Evolutionary conservation across 2,888 invertebrate genomes (phyloP).

Genomic region (Cataglyphis albicans): DNA sequence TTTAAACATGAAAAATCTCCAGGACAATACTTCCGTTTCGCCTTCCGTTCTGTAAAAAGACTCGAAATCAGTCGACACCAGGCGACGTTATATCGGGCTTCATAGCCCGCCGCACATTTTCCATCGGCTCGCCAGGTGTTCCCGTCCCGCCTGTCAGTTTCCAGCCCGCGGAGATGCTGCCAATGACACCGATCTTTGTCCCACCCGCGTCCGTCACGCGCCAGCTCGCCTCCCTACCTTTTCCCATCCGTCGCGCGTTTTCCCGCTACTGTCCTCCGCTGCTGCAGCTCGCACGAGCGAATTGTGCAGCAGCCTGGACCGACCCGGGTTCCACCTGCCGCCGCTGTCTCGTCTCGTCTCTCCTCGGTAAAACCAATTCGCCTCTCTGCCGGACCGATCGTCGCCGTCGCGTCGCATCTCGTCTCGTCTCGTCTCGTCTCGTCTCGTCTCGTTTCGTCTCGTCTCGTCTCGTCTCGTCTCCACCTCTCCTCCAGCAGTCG

Average conservation of each 20-base stretch:
- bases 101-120: conserved; percentile 58
- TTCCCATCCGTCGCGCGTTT: conserved; percentile 26
- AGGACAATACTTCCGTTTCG: background rate
- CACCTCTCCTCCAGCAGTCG: conserved; percentile 51
- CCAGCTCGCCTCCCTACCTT: conserved; percentile 31
- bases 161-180: conserved; percentile 78
- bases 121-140: conserved; percentile 67
- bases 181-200: conserved; percentile 84
- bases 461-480: conserved; percentile 68
- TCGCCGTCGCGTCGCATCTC: conserved; percentile 47
- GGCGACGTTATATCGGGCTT: background rate
- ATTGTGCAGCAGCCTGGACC: conserved; percentile 8
- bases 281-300: conserved; percentile 28
- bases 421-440: conserved; percentile 6
- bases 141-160: conserved; percentile 72
- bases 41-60: background rate
- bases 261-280: conserved; percentile 23
- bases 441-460: conserved; percentile 55
- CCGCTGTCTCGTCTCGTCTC: conserved; percentile 49
- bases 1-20: too few species aligned
- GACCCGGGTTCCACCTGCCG: conserved; percentile 40
- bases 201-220: conserved; percentile 60
- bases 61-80: background rate
- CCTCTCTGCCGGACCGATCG: conserved; percentile 14
- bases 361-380: conserved; percentile 54